Evolutionary conservation across 2,888 invertebrate genomes (phyloP).

Genomic region (Rhamnusium bicolor): DNA sequence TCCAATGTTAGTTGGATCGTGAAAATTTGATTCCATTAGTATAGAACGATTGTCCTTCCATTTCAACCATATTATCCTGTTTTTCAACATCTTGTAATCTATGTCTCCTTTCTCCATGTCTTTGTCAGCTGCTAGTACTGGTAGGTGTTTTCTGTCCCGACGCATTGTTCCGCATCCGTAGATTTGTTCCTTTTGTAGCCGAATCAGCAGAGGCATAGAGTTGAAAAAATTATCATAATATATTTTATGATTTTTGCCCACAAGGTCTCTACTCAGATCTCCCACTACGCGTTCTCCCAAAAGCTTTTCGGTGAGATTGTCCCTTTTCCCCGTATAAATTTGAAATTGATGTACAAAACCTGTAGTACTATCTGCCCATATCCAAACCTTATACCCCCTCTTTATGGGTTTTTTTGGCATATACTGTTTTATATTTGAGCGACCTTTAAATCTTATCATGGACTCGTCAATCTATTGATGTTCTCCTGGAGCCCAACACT

Average conservation of each 20-base stretch:
- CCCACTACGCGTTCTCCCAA: too few species aligned
- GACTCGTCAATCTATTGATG: not conserved
- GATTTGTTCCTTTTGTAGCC: not conserved
- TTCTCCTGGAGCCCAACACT: not conserved
- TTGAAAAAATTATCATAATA: too few species aligned
- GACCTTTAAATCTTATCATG: not conserved
- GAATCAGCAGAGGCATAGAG: too few species aligned
- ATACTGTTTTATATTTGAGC: not conserved
- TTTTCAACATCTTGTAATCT: not conserved
- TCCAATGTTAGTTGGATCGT: slow-evolving; percentile 16
- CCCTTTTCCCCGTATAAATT: too few species aligned
- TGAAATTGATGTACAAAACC: too few species aligned
- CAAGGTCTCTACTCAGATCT: too few species aligned
- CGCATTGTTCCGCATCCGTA: not conserved
- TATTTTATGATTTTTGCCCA: too few species aligned
- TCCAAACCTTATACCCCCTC: too few species aligned
- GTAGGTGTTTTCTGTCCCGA: not conserved
- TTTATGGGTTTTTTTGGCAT: too few species aligned
- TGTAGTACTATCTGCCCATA: too few species aligned
- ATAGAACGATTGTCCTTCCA: slow-evolving; percentile 1
- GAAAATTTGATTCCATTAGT: slow-evolving; percentile 3
- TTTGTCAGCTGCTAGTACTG: not conserved
- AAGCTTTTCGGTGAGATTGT: too few species aligned
- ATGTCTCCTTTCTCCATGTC: slow-evolving; percentile 3
- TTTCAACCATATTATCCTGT: not conserved